A percentile compares a stretch with the other conserved stretches of the same genome.
Evolutionary conservation across 1,140 invertebrate genomes (phyloP).

Genomic region (Hypsibius dujardini): DNA sequence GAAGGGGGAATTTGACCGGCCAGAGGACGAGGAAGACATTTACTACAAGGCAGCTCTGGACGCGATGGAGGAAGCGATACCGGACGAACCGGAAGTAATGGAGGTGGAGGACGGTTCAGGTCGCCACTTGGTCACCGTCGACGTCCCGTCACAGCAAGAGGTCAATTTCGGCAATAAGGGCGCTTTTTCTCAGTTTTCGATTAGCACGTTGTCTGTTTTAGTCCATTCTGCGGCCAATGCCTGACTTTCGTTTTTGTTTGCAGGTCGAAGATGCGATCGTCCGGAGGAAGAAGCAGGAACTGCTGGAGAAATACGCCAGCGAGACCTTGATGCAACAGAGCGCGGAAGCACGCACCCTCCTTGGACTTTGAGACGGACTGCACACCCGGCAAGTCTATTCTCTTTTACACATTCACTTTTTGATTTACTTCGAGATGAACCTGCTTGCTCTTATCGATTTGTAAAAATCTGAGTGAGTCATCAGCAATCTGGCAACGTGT

Average conservation of each 20-base stretch:
- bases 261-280: conserved; percentile 68
- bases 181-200: too few species aligned
- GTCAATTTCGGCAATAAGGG: too few species aligned
- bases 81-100: conserved; percentile 18
- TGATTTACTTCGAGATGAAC: too few species aligned
- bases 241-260: conserved; percentile 19
- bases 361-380: conserved; percentile 23
- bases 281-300: conserved; percentile 65
- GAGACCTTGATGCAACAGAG: conserved; percentile 27
- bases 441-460: too few species aligned
- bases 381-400: too few species aligned
- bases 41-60: conserved; percentile 4
- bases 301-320: conserved; percentile 43
- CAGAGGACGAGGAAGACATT: conserved; percentile 28
- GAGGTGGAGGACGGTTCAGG: conserved; percentile 18
- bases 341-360: conserved; percentile 26
- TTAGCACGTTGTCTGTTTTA: too few species aligned
- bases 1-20: conserved; percentile 19
- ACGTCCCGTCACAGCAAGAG: conserved; percentile 68
- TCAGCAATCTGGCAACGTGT: too few species aligned
- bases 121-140: conserved; percentile 35
- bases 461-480: too few species aligned
- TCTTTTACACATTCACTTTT: too few species aligned
- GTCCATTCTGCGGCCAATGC: too few species aligned
- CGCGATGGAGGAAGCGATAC: neutral